These are phyloP conservation scores for Otocyon megalotis DNA, from an alignment of 2,113 vertebrate species.

Conservation along the genomic window DNA sequence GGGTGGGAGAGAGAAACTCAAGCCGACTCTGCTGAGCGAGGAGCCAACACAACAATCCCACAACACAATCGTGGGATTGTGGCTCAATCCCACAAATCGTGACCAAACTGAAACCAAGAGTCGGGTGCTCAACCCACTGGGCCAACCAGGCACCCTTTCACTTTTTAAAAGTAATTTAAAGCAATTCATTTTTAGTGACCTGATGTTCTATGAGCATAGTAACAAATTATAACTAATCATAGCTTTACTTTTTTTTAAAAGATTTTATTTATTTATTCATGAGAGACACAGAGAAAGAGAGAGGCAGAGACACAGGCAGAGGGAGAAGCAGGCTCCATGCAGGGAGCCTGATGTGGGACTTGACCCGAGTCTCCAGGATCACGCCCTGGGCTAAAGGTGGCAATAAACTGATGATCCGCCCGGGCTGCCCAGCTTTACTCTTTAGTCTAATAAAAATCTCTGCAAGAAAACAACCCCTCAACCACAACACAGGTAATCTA, in stretches of 20 bases:
- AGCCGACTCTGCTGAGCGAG: neutral
- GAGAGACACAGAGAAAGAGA: no score
- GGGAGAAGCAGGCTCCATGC: no score
- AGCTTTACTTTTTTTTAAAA: neutral
- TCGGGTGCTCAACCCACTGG: neutral
- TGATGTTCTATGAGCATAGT: neutral
- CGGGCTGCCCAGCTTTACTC: neutral
- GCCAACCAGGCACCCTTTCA: neutral
- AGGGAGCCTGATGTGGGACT: no score
- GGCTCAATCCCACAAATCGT: neutral
- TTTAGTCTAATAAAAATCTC: neutral
- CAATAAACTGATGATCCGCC: no score
- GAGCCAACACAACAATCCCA: no score
- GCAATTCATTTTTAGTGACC: neutral
- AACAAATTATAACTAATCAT: conserved; percentile 24
- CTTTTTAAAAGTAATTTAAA: neutral
- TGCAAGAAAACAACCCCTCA: neutral
- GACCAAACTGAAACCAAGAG: neutral
- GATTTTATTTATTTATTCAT: no score
- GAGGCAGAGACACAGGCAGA: no score
- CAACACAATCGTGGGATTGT: no score
- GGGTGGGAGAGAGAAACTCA: neutral
- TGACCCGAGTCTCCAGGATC: no score
- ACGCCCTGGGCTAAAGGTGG: no score
- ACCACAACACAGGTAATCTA: neutral